Conservation (phyloP, 2,113 vertebrate genomes). For the Saccopteryx bilineata region DNA sequence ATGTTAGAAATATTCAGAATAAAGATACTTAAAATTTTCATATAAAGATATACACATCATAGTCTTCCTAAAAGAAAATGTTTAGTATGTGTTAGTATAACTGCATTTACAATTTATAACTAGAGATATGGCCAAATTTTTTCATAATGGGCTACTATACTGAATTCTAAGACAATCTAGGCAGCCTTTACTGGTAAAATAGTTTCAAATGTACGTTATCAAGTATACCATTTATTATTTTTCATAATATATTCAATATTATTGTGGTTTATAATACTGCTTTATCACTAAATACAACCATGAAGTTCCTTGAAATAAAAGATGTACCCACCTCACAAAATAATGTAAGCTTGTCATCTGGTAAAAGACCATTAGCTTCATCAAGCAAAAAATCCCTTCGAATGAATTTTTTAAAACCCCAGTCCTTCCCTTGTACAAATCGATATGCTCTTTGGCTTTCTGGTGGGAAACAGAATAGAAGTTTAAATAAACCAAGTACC, state of each 20-base stretch:
- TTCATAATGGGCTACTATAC: neutral
- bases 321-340: conserved; percentile 95
- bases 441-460: conserved; percentile 99
- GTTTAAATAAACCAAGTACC: conserved; percentile 68
- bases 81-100: neutral
- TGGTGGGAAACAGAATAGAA: conserved; percentile 84
- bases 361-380: conserved; percentile 98
- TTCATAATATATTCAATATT: neutral
- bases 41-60: neutral
- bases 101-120: neutral
- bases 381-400: conserved; percentile 99
- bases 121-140: neutral
- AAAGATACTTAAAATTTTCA: conserved; percentile 51
- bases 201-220: conserved; percentile 39
- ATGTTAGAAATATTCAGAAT: neutral
- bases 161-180: conserved; percentile 47
- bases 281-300: conserved; percentile 39
- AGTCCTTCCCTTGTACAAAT: conserved; percentile 99
- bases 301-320: conserved; percentile 43
- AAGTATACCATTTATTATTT: conserved; percentile 23
- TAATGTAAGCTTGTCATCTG: conserved; percentile 98
- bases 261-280: neutral
- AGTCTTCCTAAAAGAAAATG: conserved; percentile 35
- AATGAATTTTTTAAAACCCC: conserved; percentile 99
- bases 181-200: neutral